Evolutionary conservation across 1,140 invertebrate genomes (phyloP), one percentile per base, ranked within the genome.

Genomic region (Chironomus striatipennis): DNA sequence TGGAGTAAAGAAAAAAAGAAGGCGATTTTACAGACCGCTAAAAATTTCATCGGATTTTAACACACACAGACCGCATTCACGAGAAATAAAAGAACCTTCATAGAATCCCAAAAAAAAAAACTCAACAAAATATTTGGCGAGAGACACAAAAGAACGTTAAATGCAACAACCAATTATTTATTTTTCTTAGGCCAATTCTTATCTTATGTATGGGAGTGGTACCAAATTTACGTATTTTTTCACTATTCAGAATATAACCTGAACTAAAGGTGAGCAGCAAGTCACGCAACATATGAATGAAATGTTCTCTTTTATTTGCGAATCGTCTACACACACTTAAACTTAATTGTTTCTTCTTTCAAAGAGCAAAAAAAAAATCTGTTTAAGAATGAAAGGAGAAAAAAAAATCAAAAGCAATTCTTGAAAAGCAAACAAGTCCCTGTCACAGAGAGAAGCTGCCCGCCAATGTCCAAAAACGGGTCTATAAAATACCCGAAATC

Each of bases 381-480:
- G 6, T 17, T 70, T 70, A 8, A 18, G 64, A 67, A 18, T 67
- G 64, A 20, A 20, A 7, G 0, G 17, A 70, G 18, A n/a, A 18
- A 70, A 70, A 67, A 67, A 18, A 21, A 18, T 20, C 65, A 21
- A 34, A 34, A 70, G 65, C 65, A n/a, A 70, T 70, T 17, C 20
- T 70, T 18, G 20, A 70, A 70, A 57, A n/a, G 20, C 65, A 70
- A 70, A 70, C 65, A 70, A 70, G 65, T n/a, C 47, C 47, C 47
- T 57, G 47, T 12, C 9, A 18, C 65, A 20, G 65, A 70, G 20
- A 18, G 17, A 70, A 20, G 6, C 65, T 70, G 17, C n/a, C 17
- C 65, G 17, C 20, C 17, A 70, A 18, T 70, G 65, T 17, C 65
- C 65, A 70, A 70, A 70, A 70, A 70, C 17, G 65, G 17, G 17